Base-by-base conservation (phyloP, 2,888 invertebrate species). In the Pinctada fucata region DNA sequence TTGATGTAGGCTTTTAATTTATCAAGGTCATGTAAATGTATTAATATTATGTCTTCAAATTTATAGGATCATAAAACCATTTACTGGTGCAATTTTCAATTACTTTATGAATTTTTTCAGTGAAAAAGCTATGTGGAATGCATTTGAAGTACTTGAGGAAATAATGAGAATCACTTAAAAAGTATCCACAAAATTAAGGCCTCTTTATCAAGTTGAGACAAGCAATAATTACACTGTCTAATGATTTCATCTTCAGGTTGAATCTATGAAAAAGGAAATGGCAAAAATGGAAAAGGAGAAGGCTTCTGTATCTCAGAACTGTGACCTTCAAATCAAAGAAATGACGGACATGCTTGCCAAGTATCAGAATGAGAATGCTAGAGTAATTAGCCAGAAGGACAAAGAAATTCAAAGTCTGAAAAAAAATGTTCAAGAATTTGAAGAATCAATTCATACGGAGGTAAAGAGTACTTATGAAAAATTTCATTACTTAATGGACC, bases 301-400 rank as follows among this genome's bases (percentile, higher is more conserved):
- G 71, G 85, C 86, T 48, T 83, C 83, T 4, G 83, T 85, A 64
- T 63, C 80, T 48, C 77, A 82, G 49, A 79, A 85, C 47, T 88
- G 87, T 86, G 90, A 89, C 67, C 79, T 79, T 69, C 87, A 90
- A 77, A 84, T 89, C 69, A 76, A 86, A 69, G 87, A 90, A 76
- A 89, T 90, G 89, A 88, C 88, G 79, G 81, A 86, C 31, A 89
- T 89, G n/a, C 83, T 90, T 78, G 88, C 89, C 74, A 86, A 86
- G 48, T 90, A 90, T 81, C 90, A 89, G 67, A 82, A 86, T 68
- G 89, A 89, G 75, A 88, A 87, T 80, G 84, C 87, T 68, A 88
- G 87, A 68, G 82, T 88, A 64, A 82, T 89, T 2, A 67, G 75
- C 10, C 83, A 86, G 75, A 90, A 89, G 75, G 88, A 90, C 52